phyloP scores from a whole-genome alignment of 2,888 invertebrate genomes.

The Andrena chrysosceles region DNA sequence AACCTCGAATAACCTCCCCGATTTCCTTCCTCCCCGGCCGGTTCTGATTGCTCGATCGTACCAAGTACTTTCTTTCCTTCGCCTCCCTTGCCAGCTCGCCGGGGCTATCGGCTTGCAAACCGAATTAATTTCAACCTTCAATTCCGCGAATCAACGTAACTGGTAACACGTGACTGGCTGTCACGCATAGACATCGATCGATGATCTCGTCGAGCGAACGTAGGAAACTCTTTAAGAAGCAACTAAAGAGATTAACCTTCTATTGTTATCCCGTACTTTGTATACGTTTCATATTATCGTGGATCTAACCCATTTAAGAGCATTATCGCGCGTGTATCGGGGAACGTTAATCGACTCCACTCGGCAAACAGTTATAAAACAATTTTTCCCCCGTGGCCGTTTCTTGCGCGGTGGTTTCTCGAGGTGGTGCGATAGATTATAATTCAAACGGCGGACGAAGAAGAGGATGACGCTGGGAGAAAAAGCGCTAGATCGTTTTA shows the following conservation, averaged over 20 bases:
- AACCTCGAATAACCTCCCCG: conserved; percentile 30
- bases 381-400: not conserved
- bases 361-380: not conserved
- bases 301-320: not conserved
- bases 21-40: conserved; percentile 12
- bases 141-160: conserved; percentile 71
- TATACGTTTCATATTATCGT: not conserved
- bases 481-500: conserved; percentile 40
- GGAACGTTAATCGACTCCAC: conserved; percentile 4
- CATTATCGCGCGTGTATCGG: conserved; percentile 7
- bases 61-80: conserved; percentile 22
- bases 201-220: conserved; percentile 15
- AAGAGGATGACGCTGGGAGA: not conserved
- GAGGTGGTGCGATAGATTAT: not conserved
- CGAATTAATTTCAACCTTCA: conserved; percentile 73
- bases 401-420: not conserved
- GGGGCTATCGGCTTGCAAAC: conserved; percentile 54
- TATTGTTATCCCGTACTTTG: not conserved
- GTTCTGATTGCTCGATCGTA: conserved; percentile 42
- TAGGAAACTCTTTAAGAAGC: not conserved
- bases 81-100: no score
- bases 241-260: conserved; percentile 4
- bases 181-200: conserved; percentile 64
- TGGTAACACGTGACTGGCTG: conserved; percentile 65
- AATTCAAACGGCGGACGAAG: conserved; percentile 9